Evolutionary conservation across 2,113 vertebrate genomes (phyloP).

Genomic region (Hepsetus odoe): DNA sequence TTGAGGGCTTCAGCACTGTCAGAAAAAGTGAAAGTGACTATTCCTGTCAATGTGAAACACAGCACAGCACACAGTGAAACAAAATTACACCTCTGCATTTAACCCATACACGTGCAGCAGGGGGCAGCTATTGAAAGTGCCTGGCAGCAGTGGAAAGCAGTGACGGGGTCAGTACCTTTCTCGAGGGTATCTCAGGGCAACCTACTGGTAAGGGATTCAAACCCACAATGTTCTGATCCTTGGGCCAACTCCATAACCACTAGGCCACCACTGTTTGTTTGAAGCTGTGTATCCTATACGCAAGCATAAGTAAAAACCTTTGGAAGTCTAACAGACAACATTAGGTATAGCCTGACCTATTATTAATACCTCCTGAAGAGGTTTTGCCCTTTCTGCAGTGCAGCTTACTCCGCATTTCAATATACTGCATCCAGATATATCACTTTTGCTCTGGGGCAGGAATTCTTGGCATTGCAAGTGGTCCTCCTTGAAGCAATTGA

Average conservation of each 20-base stretch:
- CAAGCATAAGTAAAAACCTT: neutral
- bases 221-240: too few species aligned
- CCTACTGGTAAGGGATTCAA: too few species aligned
- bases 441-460: constrained; percentile 60
- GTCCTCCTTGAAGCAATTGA: constrained; percentile 53
- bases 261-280: neutral
- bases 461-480: constrained; percentile 70
- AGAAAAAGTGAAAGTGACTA: too few species aligned
- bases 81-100: too few species aligned
- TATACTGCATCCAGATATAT: constrained; percentile 69
- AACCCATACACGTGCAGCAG: too few species aligned
- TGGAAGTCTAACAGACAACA: neutral
- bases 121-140: too few species aligned
- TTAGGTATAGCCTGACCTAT: constrained; percentile 4
- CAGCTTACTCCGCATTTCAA: constrained; percentile 49
- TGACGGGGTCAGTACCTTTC: too few species aligned
- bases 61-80: too few species aligned
- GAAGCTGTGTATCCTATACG: neutral
- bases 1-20: neutral
- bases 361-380: constrained; percentile 34
- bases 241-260: too few species aligned
- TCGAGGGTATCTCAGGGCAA: too few species aligned
- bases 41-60: too few species aligned
- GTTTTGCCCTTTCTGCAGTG: constrained; percentile 39
- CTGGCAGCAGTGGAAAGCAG: too few species aligned